Conservation (phyloP, 2,797 vertebrate species). For the Triplophysa bombifrons region DNA sequence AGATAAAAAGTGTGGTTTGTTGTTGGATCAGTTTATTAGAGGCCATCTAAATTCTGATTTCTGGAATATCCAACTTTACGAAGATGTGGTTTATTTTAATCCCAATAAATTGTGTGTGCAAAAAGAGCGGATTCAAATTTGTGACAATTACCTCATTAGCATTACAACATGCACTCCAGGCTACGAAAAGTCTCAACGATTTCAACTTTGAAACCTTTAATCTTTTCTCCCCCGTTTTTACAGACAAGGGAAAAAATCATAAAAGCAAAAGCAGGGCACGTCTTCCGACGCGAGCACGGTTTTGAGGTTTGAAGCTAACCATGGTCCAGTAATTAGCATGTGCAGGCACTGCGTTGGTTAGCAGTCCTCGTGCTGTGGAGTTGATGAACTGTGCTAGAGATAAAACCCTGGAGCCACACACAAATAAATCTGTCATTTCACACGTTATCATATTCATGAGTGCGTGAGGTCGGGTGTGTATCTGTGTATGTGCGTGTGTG, state of each 20-base stretch:
- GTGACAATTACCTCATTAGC: slow-evolving; percentile 26
- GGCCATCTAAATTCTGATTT: background rate
- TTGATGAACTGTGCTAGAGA: slow-evolving; percentile 99
- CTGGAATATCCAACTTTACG: background rate
- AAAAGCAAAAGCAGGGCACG: slow-evolving; percentile 36
- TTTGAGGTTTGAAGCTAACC: slow-evolving; percentile 62
- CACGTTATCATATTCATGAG: slow-evolving; percentile 78
- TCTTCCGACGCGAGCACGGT: slow-evolving; percentile 33
- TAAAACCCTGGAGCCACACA: slow-evolving; percentile 88
- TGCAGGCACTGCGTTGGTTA: slow-evolving; percentile 97
- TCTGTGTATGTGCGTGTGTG: slow-evolving; percentile 23
- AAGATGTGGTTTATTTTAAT: background rate
- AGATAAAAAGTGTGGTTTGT: slow-evolving; percentile 8
- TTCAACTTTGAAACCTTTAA: slow-evolving; percentile 38
- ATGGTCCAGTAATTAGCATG: slow-evolving; percentile 78
- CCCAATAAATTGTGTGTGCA: background rate
- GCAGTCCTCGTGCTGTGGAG: slow-evolving; percentile 94
- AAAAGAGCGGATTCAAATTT: background rate
- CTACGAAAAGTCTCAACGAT: slow-evolving; percentile 2
- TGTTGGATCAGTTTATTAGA: background rate
- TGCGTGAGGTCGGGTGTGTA: slow-evolving; percentile 54
- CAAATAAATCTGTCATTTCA: slow-evolving; percentile 87
- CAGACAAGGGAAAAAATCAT: slow-evolving; percentile 4
- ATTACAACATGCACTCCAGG: slow-evolving; percentile 5
- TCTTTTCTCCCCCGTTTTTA: slow-evolving; percentile 6